A percentile compares a stretch with the other conserved stretches of the same genome.
phyloP scores from a whole-genome alignment of 2,888 invertebrate species.

The Melanostoma scalare region DNA sequence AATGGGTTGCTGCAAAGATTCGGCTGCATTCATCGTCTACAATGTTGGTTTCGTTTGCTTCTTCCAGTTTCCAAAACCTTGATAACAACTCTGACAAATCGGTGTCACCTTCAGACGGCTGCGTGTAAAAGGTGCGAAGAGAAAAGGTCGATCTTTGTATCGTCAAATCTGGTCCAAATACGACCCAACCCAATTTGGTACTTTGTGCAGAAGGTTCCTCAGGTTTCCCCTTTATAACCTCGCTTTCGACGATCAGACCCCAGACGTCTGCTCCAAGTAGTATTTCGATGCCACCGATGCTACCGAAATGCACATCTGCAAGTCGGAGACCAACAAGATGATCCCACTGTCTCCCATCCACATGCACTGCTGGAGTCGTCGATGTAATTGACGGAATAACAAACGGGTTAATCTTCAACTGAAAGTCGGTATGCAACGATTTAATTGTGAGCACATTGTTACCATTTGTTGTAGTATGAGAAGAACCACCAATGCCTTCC shows the following conservation, averaged over 20 bases:
- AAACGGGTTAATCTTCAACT: neutral
- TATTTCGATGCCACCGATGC: constrained; percentile 9
- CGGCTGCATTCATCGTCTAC: constrained; percentile 9
- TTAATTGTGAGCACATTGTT: constrained; percentile 23
- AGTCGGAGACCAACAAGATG: constrained; percentile 16
- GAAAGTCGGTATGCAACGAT: neutral
- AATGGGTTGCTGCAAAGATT: constrained; percentile 7
- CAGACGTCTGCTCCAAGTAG: constrained; percentile 22
- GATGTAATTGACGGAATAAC: neutral
- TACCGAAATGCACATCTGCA: neutral
- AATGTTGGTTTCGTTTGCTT: neutral
- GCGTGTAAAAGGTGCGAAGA: constrained; percentile 1
- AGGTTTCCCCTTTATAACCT: constrained; percentile 21
- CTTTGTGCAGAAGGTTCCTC: constrained; percentile 32
- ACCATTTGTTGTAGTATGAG: neutral
- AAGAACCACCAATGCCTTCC: constrained; percentile 44
- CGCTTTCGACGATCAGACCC: constrained; percentile 23
- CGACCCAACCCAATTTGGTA: constrained; percentile 38
- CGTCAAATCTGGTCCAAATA: constrained; percentile 25
- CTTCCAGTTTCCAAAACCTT: constrained; percentile 39
- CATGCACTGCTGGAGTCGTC: constrained; percentile 21
- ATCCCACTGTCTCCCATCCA: constrained; percentile 12
- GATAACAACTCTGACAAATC: constrained; percentile 38
- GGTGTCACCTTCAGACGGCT: constrained; percentile 1
- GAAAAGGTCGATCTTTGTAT: neutral